phyloP scores from a whole-genome alignment of 2,113 vertebrate genomes.

The Perccottus glenii region DNA sequence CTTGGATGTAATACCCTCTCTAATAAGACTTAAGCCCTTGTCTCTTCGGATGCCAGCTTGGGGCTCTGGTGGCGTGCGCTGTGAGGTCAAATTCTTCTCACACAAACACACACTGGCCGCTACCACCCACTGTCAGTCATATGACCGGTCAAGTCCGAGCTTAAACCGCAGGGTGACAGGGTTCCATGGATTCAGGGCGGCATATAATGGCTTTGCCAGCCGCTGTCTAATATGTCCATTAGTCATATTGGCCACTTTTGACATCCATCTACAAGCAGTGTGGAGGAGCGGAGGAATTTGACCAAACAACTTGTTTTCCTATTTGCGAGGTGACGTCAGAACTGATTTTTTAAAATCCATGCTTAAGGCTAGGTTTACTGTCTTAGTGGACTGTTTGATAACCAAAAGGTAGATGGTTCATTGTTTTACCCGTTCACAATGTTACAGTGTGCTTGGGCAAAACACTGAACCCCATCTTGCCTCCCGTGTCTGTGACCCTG shows the following conservation, averaged over 20 bases:
- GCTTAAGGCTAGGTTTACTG: no score
- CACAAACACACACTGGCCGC: slow-evolving; percentile 49
- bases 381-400: no score
- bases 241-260: slow-evolving; percentile 36
- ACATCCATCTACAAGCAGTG: slow-evolving; percentile 52
- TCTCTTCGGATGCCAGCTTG: slow-evolving; percentile 60
- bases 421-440: no score
- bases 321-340: no score
- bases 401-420: no score
- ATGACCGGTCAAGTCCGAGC: slow-evolving; percentile 46
- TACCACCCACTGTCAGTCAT: slow-evolving; percentile 60
- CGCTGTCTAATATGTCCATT: slow-evolving; percentile 48
- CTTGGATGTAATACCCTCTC: slow-evolving; percentile 70
- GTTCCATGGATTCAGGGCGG: slow-evolving; percentile 33
- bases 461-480: no score
- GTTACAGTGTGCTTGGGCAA: no score
- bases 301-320: no score
- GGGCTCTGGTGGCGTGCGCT: slow-evolving; percentile 45
- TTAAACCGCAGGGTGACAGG: slow-evolving; percentile 35
- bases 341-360: no score
- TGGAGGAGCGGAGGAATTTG: slow-evolving; percentile 29
- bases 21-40: slow-evolving; percentile 75
- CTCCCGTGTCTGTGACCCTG: no score
- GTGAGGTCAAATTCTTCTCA: slow-evolving; percentile 46
- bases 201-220: slow-evolving; percentile 46